Base-by-base conservation (phyloP, 2,113 vertebrate species). In the Puffinus mauretanicus region DNA sequence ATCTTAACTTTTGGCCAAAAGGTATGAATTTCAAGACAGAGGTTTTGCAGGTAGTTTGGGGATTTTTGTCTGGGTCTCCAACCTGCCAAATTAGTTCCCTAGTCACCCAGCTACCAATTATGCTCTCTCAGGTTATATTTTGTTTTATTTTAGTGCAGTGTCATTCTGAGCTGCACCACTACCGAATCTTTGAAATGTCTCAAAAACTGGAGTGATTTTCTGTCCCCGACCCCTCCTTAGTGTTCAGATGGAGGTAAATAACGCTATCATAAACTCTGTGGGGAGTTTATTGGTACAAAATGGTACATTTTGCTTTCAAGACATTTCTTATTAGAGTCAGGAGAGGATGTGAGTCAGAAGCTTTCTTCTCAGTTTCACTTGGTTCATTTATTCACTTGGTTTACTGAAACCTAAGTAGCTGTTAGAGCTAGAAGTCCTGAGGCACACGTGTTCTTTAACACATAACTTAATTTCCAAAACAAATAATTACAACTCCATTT, bases 381-480 rank as follows among this genome's bases (percentile, higher is more conserved):
- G 3, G 82, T 97, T 96, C 83, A 46, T 96, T 96, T 96, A 86
- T 89, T 94, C 87, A 54, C 69, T 94, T 60, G 65, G n/a, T 82
- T 96, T 81, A 91, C 88, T 88, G 94, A 98, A 98, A 97, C 87
- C 69, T 81, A 95, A 98, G 90, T 92, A 96, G 94, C 66, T 76
- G 94, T 96, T 95, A 86, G 79, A 90, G 75, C 51, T 61, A 93
- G 82, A 93, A 96, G 87, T 95, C 93, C 76, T 16, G 52, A 91
- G 93, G 94, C 61, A 2, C 38, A 9, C 65, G 69, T 82, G 36
- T 76, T 96, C 95, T 94, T 81, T 95, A 95, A 73, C 70, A 86
- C 70, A 87, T 58, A 95, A 85, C 94, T 95, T 87, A 84, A 87
- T 95, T 93, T 96, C 94, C 96, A 97, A 97, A 98, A 97, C 93